phyloP scores from a whole-genome alignment of 1,140 invertebrate genomes.

The Trichonephila clavipes region DNA sequence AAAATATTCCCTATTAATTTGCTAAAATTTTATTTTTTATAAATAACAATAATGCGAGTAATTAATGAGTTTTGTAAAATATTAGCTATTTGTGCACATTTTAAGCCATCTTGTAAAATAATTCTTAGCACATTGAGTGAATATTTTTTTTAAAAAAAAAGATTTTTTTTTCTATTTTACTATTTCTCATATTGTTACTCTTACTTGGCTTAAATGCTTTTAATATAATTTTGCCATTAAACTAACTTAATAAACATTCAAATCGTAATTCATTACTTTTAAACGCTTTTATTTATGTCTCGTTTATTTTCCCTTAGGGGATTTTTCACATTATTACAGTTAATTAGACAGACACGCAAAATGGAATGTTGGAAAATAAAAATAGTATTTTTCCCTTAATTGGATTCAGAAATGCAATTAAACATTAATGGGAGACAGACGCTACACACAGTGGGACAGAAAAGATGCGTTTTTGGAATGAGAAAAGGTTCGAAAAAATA shows the following conservation, averaged over 20 bases:
- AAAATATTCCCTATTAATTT: too few relatives aligned
- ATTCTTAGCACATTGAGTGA: too few relatives aligned
- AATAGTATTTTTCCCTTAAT: constrained; percentile 54
- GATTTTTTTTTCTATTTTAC: too few relatives aligned
- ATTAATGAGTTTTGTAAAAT: too few relatives aligned
- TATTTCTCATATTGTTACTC: background rate
- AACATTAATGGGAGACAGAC: constrained; percentile 44
- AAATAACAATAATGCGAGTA: too few relatives aligned
- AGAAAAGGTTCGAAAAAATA: background rate
- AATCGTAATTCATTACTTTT: constrained; percentile 22
- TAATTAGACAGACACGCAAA: constrained; percentile 65
- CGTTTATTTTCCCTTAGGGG: constrained; percentile 27
- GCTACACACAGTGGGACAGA: background rate
- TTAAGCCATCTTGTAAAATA: too few relatives aligned
- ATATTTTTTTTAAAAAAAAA: too few relatives aligned
- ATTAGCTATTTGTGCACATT: too few relatives aligned
- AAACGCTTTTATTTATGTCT: constrained; percentile 55
- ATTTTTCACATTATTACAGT: constrained; percentile 56
- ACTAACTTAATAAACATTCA: constrained; percentile 13
- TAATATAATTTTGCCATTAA: background rate
- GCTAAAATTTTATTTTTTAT: too few relatives aligned
- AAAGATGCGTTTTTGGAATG: constrained; percentile 39
- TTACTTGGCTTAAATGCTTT: background rate
- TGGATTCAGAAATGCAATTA: constrained; percentile 71
- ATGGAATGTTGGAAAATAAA: constrained; percentile 37